Evolutionary conservation across 2,113 vertebrate genomes (phyloP).

Genomic region (Carlito syrichta): DNA sequence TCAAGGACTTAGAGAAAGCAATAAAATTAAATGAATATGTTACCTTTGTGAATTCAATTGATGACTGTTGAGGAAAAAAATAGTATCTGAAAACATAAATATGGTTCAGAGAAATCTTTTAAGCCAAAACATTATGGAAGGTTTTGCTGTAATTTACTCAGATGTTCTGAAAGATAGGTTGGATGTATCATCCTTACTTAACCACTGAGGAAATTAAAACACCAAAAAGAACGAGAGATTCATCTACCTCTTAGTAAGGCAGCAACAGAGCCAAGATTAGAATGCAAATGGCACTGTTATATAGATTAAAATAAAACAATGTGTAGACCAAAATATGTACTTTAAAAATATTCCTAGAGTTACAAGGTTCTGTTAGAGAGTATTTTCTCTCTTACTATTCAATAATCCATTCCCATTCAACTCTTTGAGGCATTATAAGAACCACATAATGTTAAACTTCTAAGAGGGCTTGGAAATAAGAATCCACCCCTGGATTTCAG

Average conservation of each 20-base stretch:
- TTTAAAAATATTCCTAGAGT: conserved; percentile 2
- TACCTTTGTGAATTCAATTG: conserved; percentile 58
- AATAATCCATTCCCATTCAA: neutral
- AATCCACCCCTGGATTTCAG: neutral
- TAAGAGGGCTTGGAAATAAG: neutral
- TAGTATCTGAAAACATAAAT: conserved; percentile 61
- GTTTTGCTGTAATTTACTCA: conserved; percentile 52
- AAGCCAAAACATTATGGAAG: conserved; percentile 52
- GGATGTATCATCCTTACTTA: conserved; percentile 19
- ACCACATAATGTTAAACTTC: neutral
- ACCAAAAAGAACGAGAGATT: conserved; percentile 50
- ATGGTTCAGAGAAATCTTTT: conserved; percentile 55
- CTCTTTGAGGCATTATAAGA: neutral
- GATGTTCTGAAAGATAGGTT: conserved; percentile 53
- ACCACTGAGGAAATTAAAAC: conserved; percentile 65
- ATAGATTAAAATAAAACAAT: conserved; percentile 2
- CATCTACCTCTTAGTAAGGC: neutral
- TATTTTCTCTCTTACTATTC: neutral
- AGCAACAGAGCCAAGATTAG: neutral
- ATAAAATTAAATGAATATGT: conserved; percentile 54
- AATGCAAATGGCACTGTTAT: conserved; percentile 41
- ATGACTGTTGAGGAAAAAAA: conserved; percentile 57
- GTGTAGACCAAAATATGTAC: neutral
- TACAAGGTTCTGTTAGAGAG: neutral
- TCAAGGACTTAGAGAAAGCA: conserved; percentile 61